These are phyloP conservation scores for Limonius californicus DNA, from an alignment of 1,140 invertebrate species.

Conservation along the genomic window DNA sequence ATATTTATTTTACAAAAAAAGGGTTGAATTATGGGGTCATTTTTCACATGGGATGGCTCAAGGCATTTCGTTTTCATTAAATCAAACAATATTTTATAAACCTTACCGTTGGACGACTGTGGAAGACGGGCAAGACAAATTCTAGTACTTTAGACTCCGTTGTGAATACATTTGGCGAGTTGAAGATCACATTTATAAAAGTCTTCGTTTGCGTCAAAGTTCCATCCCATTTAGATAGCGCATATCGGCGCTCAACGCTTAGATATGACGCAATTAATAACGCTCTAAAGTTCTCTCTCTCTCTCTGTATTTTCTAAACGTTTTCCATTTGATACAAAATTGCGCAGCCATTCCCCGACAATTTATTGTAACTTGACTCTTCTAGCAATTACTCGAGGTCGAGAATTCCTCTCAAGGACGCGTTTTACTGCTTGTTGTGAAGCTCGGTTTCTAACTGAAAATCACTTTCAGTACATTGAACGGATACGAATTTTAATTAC, in stretches of 20 bases:
- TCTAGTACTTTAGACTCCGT: conserved; percentile 25
- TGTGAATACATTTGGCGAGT: conserved; percentile 33
- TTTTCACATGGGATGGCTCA: conserved; percentile 12
- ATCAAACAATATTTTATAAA: conserved; percentile 35
- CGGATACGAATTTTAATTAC: no score
- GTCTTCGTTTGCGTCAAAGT: conserved; percentile 13
- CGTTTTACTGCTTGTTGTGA: no score
- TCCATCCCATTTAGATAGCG: conserved; percentile 10
- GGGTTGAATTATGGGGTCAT: conserved; percentile 3
- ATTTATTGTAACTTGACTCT: no score
- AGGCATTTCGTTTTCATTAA: conserved; percentile 32
- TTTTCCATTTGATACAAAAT: background rate
- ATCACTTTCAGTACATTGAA: no score
- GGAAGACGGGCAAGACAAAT: conserved; percentile 32
- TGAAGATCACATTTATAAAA: conserved; percentile 32
- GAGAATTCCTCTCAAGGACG: no score
- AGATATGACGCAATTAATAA: conserved; percentile 11
- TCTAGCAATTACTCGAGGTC: no score
- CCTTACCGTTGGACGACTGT: conserved; percentile 30
- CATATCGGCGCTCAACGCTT: conserved; percentile 6
- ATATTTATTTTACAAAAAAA: conserved; percentile 7
- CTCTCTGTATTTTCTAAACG: background rate
- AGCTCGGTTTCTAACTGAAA: no score
- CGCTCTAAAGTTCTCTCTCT: background rate
- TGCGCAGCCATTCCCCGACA: background rate